These are phyloP conservation scores for Operophtera brumata DNA, from an alignment of 2,888 invertebrate genomes.

Conservation along the genomic window DNA sequence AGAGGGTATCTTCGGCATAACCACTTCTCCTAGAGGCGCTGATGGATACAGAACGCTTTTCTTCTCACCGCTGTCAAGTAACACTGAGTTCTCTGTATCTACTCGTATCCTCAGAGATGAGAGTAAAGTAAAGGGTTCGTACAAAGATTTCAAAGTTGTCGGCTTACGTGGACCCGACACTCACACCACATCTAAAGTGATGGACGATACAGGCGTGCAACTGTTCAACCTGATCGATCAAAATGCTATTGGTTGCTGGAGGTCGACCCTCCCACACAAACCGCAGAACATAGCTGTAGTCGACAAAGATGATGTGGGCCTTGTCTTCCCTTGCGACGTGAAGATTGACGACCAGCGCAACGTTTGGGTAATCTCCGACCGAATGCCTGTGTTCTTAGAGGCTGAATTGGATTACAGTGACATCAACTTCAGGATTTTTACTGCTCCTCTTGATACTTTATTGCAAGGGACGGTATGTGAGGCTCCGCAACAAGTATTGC, in stretches of 20 bases:
- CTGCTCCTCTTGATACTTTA: slow-evolving; percentile 83
- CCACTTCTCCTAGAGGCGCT: slow-evolving; percentile 83
- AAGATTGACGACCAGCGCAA: slow-evolving; percentile 86
- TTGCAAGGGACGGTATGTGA: slow-evolving; percentile 88
- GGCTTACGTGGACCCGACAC: slow-evolving; percentile 84
- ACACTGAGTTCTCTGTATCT: slow-evolving; percentile 89
- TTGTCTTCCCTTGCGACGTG: slow-evolving; percentile 90
- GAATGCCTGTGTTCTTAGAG: slow-evolving; percentile 89
- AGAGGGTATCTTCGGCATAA: slow-evolving; percentile 90
- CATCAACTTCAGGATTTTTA: slow-evolving; percentile 88
- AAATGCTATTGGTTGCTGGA: slow-evolving; percentile 92
- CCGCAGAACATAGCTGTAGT: slow-evolving; percentile 85
- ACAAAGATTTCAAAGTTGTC: slow-evolving; percentile 84
- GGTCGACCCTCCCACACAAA: slow-evolving; percentile 83
- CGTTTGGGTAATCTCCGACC: slow-evolving; percentile 90
- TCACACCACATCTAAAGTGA: slow-evolving; percentile 87
- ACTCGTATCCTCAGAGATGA: slow-evolving; percentile 87
- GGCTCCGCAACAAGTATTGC: slow-evolving; percentile 35
- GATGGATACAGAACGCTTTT: slow-evolving; percentile 87
- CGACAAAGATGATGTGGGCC: slow-evolving; percentile 86
- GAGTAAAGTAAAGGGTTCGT: slow-evolving; percentile 83
- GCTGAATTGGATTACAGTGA: slow-evolving; percentile 86
- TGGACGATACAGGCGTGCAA: slow-evolving; percentile 88
- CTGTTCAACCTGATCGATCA: slow-evolving; percentile 89
- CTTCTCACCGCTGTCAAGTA: slow-evolving; percentile 89